Evolutionary conservation across 2,113 vertebrate genomes (phyloP).

Genomic region (Pterophyllum scalare): DNA sequence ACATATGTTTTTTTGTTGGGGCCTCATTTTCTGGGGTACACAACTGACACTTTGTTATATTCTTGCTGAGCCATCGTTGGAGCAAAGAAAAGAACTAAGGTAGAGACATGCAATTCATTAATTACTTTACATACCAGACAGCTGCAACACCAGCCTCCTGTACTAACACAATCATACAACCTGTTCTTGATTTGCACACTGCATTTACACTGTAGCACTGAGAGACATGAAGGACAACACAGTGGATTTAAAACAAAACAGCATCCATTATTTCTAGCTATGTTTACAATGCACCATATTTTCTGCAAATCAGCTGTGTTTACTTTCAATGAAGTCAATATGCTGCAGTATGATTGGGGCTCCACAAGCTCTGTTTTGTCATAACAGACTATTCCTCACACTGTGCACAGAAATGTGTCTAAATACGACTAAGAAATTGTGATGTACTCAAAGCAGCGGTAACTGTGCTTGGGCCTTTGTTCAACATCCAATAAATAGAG

Average conservation of each 20-base stretch:
- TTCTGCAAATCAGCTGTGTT: slow-evolving; percentile 36
- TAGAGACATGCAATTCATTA: neutral
- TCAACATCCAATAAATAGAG: slow-evolving; percentile 17
- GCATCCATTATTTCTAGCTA: neutral
- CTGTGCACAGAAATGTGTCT: neutral
- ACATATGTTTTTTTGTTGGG: neutral
- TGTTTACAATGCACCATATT: slow-evolving; percentile 34
- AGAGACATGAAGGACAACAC: neutral
- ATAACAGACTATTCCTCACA: slow-evolving; percentile 36
- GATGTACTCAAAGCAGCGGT: slow-evolving; percentile 1
- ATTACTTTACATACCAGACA: neutral
- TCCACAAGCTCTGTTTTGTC: slow-evolving; percentile 38
- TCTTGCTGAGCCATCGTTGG: neutral
- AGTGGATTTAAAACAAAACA: slow-evolving; percentile 22
- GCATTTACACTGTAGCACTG: neutral
- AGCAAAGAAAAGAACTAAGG: neutral
- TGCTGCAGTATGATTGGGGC: slow-evolving; percentile 55
- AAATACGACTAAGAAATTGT: slow-evolving; percentile 33
- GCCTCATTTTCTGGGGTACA: neutral
- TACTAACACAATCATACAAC: neutral
- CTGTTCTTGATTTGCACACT: neutral
- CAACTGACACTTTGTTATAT: neutral
- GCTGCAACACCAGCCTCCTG: slow-evolving; percentile 6
- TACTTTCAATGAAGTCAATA: slow-evolving; percentile 60
- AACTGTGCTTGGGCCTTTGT: slow-evolving; percentile 31